Evolutionary conservation across 2,797 vertebrate genomes (phyloP).

Genomic region (Tokudaia tokunoshimensis): DNA sequence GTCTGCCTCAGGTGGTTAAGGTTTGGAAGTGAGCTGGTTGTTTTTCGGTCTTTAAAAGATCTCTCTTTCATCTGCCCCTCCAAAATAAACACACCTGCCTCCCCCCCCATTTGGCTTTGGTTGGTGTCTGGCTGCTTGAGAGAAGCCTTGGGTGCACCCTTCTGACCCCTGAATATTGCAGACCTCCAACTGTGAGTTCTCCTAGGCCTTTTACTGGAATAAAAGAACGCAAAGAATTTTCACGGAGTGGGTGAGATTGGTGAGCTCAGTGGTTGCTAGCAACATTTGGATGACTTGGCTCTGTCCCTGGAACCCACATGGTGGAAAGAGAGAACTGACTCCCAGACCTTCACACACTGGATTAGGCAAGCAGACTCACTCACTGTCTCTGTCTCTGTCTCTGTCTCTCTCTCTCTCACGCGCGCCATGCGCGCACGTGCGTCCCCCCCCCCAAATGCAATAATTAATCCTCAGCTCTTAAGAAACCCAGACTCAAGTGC

Average conservation of each 20-base stretch:
- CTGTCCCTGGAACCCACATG: background rate
- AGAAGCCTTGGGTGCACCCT: constrained; percentile 19
- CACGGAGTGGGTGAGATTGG: background rate
- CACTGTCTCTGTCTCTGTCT: too few relatives aligned
- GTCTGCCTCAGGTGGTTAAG: constrained; percentile 72
- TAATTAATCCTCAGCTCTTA: background rate
- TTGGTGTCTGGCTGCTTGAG: constrained; percentile 27
- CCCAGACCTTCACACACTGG: background rate
- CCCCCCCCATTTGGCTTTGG: constrained; percentile 6
- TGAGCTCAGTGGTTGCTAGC: background rate
- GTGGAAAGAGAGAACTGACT: background rate
- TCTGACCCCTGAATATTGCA: background rate
- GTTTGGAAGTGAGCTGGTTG: constrained; percentile 56
- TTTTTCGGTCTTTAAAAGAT: constrained; percentile 67
- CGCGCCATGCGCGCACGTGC: too few relatives aligned
- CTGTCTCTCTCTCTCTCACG: too few relatives aligned
- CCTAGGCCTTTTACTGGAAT: background rate
- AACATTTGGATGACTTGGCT: background rate
- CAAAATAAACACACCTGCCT: constrained; percentile 75
- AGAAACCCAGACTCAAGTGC: background rate
- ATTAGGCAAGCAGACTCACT: too few relatives aligned
- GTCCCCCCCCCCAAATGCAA: background rate
- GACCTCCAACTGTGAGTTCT: background rate
- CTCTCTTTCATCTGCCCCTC: constrained; percentile 79
- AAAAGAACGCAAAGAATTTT: background rate